phyloP scores from a whole-genome alignment of 2,113 vertebrate genomes.

The Poeciliopsis occidentalis region DNA sequence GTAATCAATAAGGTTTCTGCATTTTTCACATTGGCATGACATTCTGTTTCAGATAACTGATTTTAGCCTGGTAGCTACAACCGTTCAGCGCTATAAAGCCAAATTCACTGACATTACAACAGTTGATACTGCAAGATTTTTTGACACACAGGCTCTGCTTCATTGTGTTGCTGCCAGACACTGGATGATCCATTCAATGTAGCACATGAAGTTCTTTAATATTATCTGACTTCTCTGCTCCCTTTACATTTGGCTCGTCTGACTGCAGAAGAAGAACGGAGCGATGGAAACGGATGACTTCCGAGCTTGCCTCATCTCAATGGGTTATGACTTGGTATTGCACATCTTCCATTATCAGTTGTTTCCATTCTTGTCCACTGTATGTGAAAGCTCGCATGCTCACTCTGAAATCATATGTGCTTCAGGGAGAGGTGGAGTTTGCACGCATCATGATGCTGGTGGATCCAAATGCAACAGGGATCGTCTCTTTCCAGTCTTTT shows the following conservation, averaged over 20 bases:
- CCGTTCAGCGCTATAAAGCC: not conserved
- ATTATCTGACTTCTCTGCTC: not conserved
- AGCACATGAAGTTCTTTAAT: not conserved
- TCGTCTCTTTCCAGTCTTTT: constrained; percentile 95
- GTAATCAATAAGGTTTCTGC: not conserved
- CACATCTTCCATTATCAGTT: not conserved
- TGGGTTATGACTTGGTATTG: constrained; percentile 98
- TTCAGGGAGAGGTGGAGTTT: constrained; percentile 91
- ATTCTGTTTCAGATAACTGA: not conserved
- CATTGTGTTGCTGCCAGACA: constrained; percentile 4
- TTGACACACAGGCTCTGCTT: not conserved
- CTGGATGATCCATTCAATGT: not conserved
- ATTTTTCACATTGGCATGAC: not conserved
- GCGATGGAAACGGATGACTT: constrained; percentile 97
- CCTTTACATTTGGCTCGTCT: constrained; percentile 38
- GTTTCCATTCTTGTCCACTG: not conserved
- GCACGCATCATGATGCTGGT: constrained; percentile 94
- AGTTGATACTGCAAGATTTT: not conserved
- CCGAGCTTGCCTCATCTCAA: constrained; percentile 98
- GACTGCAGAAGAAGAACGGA: constrained; percentile 93
- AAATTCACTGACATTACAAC: not conserved
- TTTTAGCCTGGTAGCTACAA: not conserved
- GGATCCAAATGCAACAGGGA: constrained; percentile 86
- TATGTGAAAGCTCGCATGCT: not conserved
- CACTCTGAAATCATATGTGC: not conserved